Evolutionary conservation across 2,113 vertebrate genomes (phyloP), one percentile per base, ranked within the genome.

Genomic region (Pholis gunnellus): DNA sequence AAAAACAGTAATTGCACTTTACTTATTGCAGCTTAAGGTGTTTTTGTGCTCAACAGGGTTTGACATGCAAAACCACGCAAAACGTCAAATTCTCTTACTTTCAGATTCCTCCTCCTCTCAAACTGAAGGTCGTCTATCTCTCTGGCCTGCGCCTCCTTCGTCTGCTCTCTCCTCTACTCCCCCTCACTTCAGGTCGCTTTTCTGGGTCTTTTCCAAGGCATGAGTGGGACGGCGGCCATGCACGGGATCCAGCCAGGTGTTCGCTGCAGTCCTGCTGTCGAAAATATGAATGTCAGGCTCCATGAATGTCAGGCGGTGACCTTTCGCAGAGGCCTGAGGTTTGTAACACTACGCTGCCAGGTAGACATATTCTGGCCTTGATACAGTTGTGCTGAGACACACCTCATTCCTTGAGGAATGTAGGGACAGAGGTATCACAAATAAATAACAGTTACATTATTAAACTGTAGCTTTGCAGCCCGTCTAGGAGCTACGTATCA

Each of bases 261-360:
- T 56, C 15, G 68, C 82, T 78, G 69, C 80, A 68, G 81, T 82
- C 87, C 69, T 76, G 64, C 63, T 59, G 85, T 27, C n/a, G 75
- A 83, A 27, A 72, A 86, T 40, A 82, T 15, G 34, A 83, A 80
- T 38, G 66, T 83, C 74, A 77, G 31, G 11, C 48, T 73, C n/a
- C 29, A 85, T 78, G 61, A 89, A 89, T 81, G 80, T 74, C 59
- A 71, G 72, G 73, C 50, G 31, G 29, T 42, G 70, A 90, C 83
- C 86, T 93, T 90, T 92, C 60, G 9, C 85, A 38, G 56, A 61
- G 25, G 31, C 50, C 70, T 86, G 91, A 54, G 29, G 65, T 87
- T 94, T 90, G 48, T 92, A 85, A 82, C 89, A 82, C 75, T 13
- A 2, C 38, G 81, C 57, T 78, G 87, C 59, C 59, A 69, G 57